Base-by-base conservation (phyloP, 1,140 invertebrate species). In the Portunus trituberculatus region DNA sequence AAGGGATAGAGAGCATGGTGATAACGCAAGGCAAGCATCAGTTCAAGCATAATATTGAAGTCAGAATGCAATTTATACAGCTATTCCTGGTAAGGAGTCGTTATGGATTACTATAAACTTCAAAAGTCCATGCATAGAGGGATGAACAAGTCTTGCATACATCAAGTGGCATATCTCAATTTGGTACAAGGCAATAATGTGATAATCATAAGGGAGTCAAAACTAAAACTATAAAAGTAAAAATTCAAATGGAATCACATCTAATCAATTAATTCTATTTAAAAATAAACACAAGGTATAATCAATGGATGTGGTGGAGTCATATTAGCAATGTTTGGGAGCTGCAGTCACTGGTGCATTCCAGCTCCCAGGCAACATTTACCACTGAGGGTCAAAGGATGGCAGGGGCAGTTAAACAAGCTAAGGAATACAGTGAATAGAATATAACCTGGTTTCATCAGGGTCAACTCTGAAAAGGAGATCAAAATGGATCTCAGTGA, bases 261-360 rank as follows among this genome's bases (percentile, higher is more conserved):
- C 59, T 76, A 76, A 76, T 76, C 6, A 25, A 76, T 76, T n/a
- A 76, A 2, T 25, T n/a, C 12, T 76, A 20, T 76, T 20, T 76
- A 76, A 20, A 76, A 20, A 76, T 76, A 7, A 59, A 76, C 16
- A 59, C 52, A 76, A 76, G 25, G 67, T 76, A 20, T 12, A 76
- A 76, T 76, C n/a, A 76, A 76, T 76, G 67, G 67, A 76, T 76
- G 67, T 25, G 67, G 67, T 76, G n/a, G 67, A n/a, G 67, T n/a
- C 67, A 20, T 76, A 76, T 76, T 7, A 76, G 67, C 20, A n/a
- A n/a, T 76, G 67, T 12, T 25, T n/a, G 67, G 67, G 67, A 76
- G 6, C 98, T 98, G 96, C 46, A 97, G 59, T 95, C 82, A 93
- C 76, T 92, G 92, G 48, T 87, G 84, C 94, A 95, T 92, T 95